Percentiles rank a stretch among this genome's conserved stretches.
Evolutionary conservation across 2,113 vertebrate species (phyloP).

Genomic region (Machaerirhynchus nigripectus): DNA sequence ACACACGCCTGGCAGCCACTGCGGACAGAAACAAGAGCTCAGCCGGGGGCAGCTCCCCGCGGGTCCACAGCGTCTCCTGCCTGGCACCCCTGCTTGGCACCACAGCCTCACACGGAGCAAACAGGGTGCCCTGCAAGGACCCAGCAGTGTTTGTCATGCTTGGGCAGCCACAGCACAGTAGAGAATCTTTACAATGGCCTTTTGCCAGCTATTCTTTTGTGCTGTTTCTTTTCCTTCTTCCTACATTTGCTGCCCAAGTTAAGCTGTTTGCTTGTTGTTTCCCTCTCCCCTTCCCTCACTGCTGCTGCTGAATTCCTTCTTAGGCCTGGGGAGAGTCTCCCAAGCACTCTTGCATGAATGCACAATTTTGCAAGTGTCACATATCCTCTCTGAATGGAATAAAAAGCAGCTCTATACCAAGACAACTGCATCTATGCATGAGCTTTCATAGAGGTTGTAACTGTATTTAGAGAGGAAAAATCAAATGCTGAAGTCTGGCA

Average conservation of each 20-base stretch:
- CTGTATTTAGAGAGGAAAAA: neutral
- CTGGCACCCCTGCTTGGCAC: neutral
- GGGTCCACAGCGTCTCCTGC: rapidly evolving
- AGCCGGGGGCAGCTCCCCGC: neutral
- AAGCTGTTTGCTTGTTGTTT: neutral
- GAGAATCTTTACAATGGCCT: neutral
- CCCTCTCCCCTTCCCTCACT: neutral
- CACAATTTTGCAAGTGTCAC: neutral
- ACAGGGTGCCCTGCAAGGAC: neutral
- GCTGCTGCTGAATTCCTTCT: neutral
- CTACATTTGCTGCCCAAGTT: neutral
- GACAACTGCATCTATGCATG: neutral
- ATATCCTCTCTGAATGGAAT: neutral
- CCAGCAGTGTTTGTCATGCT: neutral
- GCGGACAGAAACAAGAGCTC: neutral
- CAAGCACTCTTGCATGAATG: neutral
- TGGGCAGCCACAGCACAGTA: neutral
- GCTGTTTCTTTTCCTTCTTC: neutral
- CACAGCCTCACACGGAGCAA: neutral
- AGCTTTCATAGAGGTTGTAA: neutral
- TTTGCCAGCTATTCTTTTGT: neutral
- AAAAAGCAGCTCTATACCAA: neutral
- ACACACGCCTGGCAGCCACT: neutral
- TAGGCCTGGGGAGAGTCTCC: neutral
- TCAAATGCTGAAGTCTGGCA: neutral